Conservation (phyloP, 2,888 invertebrate genomes). For the Caradrina clavipalpis region DNA sequence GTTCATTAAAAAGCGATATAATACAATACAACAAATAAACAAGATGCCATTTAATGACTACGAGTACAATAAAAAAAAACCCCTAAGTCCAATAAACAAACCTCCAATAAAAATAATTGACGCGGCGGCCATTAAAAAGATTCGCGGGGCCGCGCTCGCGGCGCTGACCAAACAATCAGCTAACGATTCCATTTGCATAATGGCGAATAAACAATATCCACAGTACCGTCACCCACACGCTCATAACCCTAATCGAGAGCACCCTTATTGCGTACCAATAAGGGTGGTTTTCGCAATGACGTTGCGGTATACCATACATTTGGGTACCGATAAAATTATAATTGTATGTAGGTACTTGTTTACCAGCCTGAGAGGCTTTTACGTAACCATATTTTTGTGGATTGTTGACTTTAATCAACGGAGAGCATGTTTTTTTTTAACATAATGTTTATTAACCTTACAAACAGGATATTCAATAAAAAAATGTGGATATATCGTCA, state of each 20-base stretch:
- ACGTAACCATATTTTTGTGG: conserved; percentile 11
- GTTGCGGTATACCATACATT: not conserved
- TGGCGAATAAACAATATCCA: conserved; percentile 41
- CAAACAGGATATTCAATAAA: not conserved
- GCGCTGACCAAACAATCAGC: conserved; percentile 45
- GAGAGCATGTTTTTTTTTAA: not conserved
- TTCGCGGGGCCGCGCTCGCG: conserved; percentile 11
- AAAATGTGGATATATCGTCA: not conserved
- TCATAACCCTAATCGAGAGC: not conserved
- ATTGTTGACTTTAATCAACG: conserved; percentile 31
- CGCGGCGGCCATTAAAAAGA: conserved; percentile 31
- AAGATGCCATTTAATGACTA: not conserved
- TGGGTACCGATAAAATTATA: conserved; percentile 7
- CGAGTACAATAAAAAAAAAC: conserved; percentile 1
- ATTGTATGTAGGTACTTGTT: not conserved
- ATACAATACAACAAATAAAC: not conserved
- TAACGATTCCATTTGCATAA: conserved; percentile 54
- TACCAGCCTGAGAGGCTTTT: conserved; percentile 2
- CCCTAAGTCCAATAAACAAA: conserved; percentile 14
- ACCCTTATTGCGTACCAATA: not conserved
- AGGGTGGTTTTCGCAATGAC: not conserved
- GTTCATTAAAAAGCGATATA: not conserved
- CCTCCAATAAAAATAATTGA: conserved; percentile 23
- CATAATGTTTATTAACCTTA: not conserved
- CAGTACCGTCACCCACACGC: not conserved